Evolutionary conservation across 2,797 vertebrate species (phyloP).

Genomic region (Hippopotamyrus pictus): DNA sequence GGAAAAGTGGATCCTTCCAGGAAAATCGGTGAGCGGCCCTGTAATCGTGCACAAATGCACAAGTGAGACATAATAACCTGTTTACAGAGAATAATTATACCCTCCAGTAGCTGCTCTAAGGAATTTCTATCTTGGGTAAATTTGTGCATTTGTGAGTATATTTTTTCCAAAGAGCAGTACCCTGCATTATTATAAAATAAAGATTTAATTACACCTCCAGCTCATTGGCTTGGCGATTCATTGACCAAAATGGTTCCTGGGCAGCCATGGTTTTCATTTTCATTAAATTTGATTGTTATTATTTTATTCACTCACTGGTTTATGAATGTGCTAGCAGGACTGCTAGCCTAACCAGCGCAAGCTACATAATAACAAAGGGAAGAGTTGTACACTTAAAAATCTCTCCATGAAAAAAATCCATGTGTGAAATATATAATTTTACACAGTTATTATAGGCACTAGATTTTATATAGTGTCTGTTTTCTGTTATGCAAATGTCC

Average conservation of each 20-base stretch:
- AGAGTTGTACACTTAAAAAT: not conserved
- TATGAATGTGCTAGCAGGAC: not conserved
- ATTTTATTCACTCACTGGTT: not conserved
- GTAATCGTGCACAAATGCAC: not conserved
- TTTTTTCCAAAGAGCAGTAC: not conserved
- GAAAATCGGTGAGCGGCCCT: not conserved
- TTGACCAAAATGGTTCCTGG: not conserved
- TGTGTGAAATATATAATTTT: not conserved
- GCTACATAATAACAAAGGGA: not conserved
- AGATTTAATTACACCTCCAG: conserved; percentile 16
- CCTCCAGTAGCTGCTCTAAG: not conserved
- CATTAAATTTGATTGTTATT: not conserved
- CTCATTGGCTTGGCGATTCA: conserved; percentile 12
- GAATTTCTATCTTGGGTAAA: not conserved
- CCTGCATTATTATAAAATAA: conserved; percentile 1
- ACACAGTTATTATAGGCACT: not conserved
- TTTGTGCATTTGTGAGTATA: not conserved
- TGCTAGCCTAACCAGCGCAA: not conserved
- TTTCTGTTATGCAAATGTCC: not conserved
- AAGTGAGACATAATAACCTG: not conserved
- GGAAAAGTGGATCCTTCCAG: not conserved
- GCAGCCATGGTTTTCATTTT: conserved; percentile 3
- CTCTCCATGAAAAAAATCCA: not conserved
- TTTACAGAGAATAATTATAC: not conserved
- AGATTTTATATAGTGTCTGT: not conserved